Evolutionary conservation across 2,888 invertebrate species (phyloP), one percentile per base, ranked within the genome.

Genomic region (Drosophila paranaensis): DNA sequence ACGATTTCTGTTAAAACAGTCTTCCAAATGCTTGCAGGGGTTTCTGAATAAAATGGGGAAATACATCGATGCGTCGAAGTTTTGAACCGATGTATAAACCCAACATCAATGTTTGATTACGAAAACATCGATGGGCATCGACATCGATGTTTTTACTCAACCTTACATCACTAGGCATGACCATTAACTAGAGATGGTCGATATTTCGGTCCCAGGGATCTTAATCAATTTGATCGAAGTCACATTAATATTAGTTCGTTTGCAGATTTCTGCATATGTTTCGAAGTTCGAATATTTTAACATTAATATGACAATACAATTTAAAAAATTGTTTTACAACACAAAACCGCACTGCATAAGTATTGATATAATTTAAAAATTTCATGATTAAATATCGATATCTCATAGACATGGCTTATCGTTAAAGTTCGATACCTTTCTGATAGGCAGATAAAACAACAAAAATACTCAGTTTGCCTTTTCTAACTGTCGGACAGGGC

Each of bases 391-490:
- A 5, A 8, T 56, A 66, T 74, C 77, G 77, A 77, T 77, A 55
- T 3, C 4, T 25, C 9, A 10, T 16, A 3, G 33, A 33, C 16
- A 27, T 8, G 2, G 3, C 3, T 16, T 30, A 30, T 58, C 37
- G 46, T 37, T 58, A 55, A 48, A 73, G 30, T 9, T 30, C 74
- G 68, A 77, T 78, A 75, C 11, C 30, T 42, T 45, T 13, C 48
- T 65, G 58, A 60, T 37, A 51, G 78, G 20, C 61, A 62, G 55
- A 76, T 79, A 74, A 79, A 67, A 77, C 60, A 79, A 79, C 65
- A 74, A 57, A 70, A 46, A 54, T 42, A 60, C 42, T 9, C 51
- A 66, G 62, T 57, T 63, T 76, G 6, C 60, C 42, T 55, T 61
- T 74, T 43, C 33, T 54, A 55, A 57, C 48, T 79, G 16, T 61